Base-by-base conservation (phyloP, 2,888 invertebrate species). In the Cephalotes varians region DNA sequence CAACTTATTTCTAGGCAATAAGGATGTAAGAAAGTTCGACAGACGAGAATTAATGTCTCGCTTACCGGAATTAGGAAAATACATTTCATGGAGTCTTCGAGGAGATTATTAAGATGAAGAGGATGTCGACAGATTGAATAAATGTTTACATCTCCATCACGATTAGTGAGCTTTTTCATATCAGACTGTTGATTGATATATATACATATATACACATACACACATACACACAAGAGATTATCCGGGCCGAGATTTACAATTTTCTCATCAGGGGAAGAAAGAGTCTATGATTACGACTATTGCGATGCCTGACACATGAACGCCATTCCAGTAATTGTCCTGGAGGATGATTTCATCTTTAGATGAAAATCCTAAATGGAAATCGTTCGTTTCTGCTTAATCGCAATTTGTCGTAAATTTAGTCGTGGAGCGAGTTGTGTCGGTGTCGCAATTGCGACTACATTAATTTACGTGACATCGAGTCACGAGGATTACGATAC, bases 81-180 rank as follows among this genome's bases (percentile, higher is more conserved):
- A 71, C 47, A 71, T 65, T 80, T 76, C 28, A 72, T 34, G 76
- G 67, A 86, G 49, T 88, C 81, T 86, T 81, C 77, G 76, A 82
- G 80, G 15, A 81, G 64, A 67, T 88, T 77, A 67, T 82, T 82
- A 85, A 56, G 82, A 37, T 10, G 77, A 21, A n/a, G 54, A 51
- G 60, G 62, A 79, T 82, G 74, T 87, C 72, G 81, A 79, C 84
- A 87, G 87, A 87, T 81, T 89, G 85, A 81, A 82, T 83, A 72
- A 56, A 85, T 73, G 56, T 83, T 82, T 87, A 81, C 84, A 85
- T 89, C 90, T n/a, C 84, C 83, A 65, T 85, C 74, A 86, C 81
- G 90, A 84, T 89, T 90, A 88, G 88, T 88, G 85, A 90, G 72
- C 79, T 88, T 83, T 88, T 85, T 85, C 85, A 90, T 90, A 86